phyloP scores from a whole-genome alignment of 2,113 vertebrate genomes.

The Peromyscus maniculatus region DNA sequence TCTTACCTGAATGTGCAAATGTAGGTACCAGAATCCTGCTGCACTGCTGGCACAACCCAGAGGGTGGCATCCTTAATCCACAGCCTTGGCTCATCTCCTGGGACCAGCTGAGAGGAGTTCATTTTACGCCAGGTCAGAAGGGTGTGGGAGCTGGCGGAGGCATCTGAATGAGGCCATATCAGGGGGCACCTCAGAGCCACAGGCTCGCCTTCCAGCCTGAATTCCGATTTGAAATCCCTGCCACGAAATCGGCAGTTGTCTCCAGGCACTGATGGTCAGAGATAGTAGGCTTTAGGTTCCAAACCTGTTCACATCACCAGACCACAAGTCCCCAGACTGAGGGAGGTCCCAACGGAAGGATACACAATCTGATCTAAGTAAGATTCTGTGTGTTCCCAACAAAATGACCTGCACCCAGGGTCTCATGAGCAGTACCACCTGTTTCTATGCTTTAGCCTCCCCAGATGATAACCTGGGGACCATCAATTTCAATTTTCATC shows the following conservation, averaged over 20 bases:
- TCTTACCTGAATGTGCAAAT: slow-evolving; percentile 90
- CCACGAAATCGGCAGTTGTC: slow-evolving; percentile 84
- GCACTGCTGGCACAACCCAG: slow-evolving; percentile 91
- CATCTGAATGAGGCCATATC: slow-evolving; percentile 67
- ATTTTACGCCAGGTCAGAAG: slow-evolving; percentile 86
- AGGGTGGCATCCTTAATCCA: slow-evolving; percentile 81
- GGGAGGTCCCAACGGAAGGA: background rate
- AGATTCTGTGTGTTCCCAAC: fast-evolving
- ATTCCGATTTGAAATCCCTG: slow-evolving; percentile 76
- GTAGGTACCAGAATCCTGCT: slow-evolving; percentile 92
- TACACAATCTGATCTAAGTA: background rate
- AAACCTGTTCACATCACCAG: background rate
- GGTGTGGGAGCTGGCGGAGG: slow-evolving; percentile 65
- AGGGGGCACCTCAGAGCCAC: slow-evolving; percentile 90
- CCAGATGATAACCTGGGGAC: background rate
- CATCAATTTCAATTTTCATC: background rate
- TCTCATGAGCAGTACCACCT: background rate
- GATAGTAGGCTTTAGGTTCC: background rate
- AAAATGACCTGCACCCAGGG: background rate
- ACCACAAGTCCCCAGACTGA: too few species aligned
- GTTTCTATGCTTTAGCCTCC: background rate
- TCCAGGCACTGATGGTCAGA: slow-evolving; percentile 66
- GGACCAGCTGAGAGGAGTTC: slow-evolving; percentile 42
- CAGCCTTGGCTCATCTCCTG: slow-evolving; percentile 80
- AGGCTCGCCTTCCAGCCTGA: slow-evolving; percentile 89